Evolutionary conservation across 1,140 invertebrate species (phyloP).

Genomic region (Solen grandis): DNA sequence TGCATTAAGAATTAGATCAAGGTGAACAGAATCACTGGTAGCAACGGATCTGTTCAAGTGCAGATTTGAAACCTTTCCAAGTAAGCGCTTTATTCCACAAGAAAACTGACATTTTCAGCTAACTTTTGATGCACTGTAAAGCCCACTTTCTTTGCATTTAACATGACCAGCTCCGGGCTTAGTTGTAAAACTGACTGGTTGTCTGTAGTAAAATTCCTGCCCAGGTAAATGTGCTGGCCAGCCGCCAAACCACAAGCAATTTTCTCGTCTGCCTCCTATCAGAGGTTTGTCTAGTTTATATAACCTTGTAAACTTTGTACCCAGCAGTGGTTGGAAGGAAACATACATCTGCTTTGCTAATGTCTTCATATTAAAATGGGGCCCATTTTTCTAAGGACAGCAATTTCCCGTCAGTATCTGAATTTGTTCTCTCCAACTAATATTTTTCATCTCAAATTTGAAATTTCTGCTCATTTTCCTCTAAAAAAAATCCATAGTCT

Average conservation of each 20-base stretch:
- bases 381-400: neutral
- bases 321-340: neutral
- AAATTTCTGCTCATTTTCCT: neutral
- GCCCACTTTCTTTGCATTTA: too few relatives aligned
- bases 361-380: neutral
- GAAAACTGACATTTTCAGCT: too few relatives aligned
- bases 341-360: neutral
- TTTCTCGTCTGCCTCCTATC: constrained; percentile 12
- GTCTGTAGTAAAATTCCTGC: neutral
- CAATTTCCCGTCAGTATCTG: constrained; percentile 3
- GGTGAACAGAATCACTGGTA: too few relatives aligned
- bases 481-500: too few relatives aligned
- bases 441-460: neutral
- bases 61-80: too few relatives aligned
- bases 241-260: constrained; percentile 26
- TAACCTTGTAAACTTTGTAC: constrained; percentile 43
- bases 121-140: too few relatives aligned
- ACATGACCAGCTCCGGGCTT: too few relatives aligned
- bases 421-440: neutral
- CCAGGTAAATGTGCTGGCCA: neutral
- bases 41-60: too few relatives aligned
- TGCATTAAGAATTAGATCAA: too few relatives aligned
- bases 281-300: constrained; percentile 11
- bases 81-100: too few relatives aligned
- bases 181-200: neutral